Evolutionary conservation across 2,797 vertebrate genomes (phyloP), one percentile per base, ranked within the genome.

Genomic region (Melanotaenia pygmaea): DNA sequence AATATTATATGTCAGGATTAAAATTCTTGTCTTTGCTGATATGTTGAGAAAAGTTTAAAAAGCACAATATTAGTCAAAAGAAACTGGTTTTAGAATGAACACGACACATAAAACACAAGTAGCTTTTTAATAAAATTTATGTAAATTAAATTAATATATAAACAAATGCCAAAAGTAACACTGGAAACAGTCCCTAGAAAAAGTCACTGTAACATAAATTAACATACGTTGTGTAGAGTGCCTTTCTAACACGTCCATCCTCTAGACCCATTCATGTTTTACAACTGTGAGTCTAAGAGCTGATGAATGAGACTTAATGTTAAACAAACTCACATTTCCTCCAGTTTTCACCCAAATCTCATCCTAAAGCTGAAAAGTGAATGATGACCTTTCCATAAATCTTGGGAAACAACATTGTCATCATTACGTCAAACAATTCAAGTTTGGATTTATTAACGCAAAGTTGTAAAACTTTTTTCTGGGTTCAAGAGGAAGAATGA

Each of bases 151-250:
- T 85, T 70, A 67, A 88, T 90, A 89, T 67, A 84, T 62, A 81
- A 88, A 76, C 72, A 88, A 88, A 84, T 81, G 60, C 2, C 72
- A 83, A 85, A 88, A 79, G 69, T 77, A 92, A 92, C 85, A 91
- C 80, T 84, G 79, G 84, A 80, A 88, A 76, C 22, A 28, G 70
- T 72, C 47, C 76, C 45, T 64, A 64, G 43, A 9, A 64, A 85
- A 24, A 80, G 47, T 80, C 50, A 74, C 76, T 76, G 74, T 47
- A 81, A 79, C 66, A 77, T 85, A 72, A 83, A 59, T 68, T 63
- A 79, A 86, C 67, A 70, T 66, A 84, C 60, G 76, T 67, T 58
- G 69, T 45, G 72, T 62, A 67, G 54, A 62, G 73, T 54, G 79
- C 67, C 38, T 0, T 18, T 43, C 47, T 40, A 79, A 63, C 61